Conservation (phyloP, 2,888 invertebrate genomes). For the Monochamus alternatus region DNA sequence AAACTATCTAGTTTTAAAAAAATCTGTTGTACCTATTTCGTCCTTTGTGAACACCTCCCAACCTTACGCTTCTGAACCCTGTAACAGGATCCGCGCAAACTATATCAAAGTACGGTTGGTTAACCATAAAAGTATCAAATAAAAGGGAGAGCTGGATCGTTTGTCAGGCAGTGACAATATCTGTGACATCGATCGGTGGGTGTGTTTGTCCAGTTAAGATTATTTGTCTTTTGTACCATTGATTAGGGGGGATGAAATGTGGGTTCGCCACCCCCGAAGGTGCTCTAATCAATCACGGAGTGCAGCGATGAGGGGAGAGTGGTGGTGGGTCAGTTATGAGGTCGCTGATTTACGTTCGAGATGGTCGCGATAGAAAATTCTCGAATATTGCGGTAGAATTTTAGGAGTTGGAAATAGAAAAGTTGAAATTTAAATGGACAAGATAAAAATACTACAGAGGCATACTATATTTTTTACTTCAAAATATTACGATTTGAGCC, state of each 20-base stretch:
- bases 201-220: constrained; percentile 37
- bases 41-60: no score
- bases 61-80: no score
- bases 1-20: no score
- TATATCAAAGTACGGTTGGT: constrained; percentile 28
- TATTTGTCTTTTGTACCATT: constrained; percentile 35
- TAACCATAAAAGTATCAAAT: constrained; percentile 35
- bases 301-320: neutral
- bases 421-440: no score
- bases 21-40: no score
- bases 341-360: neutral
- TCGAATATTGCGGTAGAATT: no score
- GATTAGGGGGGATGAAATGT: constrained; percentile 23
- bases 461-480: no score
- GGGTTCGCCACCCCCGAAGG: constrained; percentile 6
- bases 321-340: neutral
- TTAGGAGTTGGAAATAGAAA: no score
- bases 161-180: constrained; percentile 38
- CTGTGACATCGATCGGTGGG: constrained; percentile 33
- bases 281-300: constrained; percentile 32
- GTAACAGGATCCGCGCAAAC: neutral
- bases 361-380: no score
- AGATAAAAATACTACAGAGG: no score
- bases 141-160: constrained; percentile 31
- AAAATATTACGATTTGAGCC: no score